Evolutionary conservation across 2,113 vertebrate genomes (phyloP).

Genomic region (Orientallactaga bullata): DNA sequence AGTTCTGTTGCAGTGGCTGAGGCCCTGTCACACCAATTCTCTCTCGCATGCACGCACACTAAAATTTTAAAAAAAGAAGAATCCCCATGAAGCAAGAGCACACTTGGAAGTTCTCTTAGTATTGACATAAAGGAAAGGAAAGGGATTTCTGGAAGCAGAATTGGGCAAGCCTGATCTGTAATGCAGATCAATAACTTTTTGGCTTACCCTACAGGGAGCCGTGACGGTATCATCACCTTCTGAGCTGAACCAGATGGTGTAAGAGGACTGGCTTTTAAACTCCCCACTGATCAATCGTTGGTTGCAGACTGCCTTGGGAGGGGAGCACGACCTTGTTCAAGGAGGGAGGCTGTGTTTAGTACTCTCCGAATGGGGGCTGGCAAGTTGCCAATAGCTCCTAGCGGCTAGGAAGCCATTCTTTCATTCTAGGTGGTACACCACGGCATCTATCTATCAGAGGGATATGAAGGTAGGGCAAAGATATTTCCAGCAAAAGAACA

Average conservation of each 20-base stretch:
- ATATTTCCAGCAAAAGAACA: not conserved
- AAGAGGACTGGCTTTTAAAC: not conserved
- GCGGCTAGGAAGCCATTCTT: not conserved
- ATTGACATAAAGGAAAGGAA: not conserved
- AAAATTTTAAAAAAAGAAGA: no score
- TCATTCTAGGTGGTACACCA: not conserved
- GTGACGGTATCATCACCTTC: not conserved
- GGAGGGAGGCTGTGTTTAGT: not conserved
- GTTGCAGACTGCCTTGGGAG: not conserved
- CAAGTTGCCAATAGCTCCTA: not conserved
- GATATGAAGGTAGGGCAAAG: not conserved
- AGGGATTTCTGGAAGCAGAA: not conserved
- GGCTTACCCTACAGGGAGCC: not conserved
- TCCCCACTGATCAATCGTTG: not conserved
- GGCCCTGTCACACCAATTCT: no score
- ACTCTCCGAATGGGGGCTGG: not conserved
- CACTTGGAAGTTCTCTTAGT: not conserved
- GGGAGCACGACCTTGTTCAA: not conserved
- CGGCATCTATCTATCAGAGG: not conserved
- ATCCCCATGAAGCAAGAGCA: not conserved
- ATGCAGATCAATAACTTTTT: not conserved
- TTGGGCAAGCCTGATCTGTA: not conserved
- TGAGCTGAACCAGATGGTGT: not conserved
- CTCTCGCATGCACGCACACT: no score
- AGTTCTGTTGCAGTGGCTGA: no score